phyloP scores from a whole-genome alignment of 1,140 invertebrate genomes.

The Pachyrhynchus sulphureomaculatus region DNA sequence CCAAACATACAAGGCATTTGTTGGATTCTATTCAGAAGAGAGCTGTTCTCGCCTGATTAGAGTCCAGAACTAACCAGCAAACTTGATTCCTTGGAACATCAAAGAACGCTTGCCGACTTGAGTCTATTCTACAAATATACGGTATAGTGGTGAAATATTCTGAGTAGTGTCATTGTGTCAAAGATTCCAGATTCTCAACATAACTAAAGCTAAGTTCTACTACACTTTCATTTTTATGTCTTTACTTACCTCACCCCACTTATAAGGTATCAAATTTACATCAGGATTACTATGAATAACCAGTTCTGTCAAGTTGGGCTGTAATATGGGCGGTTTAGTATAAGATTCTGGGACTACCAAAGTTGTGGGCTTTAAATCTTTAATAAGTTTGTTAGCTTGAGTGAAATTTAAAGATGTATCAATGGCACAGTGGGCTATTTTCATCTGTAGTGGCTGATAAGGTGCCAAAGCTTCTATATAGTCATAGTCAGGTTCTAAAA shows the following conservation, averaged over 20 bases:
- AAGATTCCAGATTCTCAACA: too few species aligned
- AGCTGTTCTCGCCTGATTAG: too few species aligned
- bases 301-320: slow-evolving; percentile 65
- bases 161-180: too few species aligned
- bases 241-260: slow-evolving; percentile 51
- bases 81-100: too few species aligned
- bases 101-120: too few species aligned
- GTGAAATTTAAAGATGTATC: slow-evolving; percentile 94
- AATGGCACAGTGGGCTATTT: slow-evolving; percentile 93
- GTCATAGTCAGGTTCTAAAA: slow-evolving; percentile 90
- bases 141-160: too few species aligned
- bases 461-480: slow-evolving; percentile 91
- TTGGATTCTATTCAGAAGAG: too few species aligned
- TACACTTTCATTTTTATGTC: not conserved
- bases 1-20: too few species aligned
- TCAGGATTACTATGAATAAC: slow-evolving; percentile 62
- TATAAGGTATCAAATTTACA: slow-evolving; percentile 51
- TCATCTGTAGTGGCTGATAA: slow-evolving; percentile 93
- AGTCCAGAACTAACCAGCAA: too few species aligned
- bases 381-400: slow-evolving; percentile 93
- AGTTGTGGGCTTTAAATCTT: slow-evolving; percentile 85
- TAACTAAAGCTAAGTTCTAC: too few species aligned
- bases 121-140: too few species aligned
- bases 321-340: slow-evolving; percentile 65
- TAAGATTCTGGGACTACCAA: slow-evolving; percentile 87